Evolutionary conservation across 2,113 vertebrate genomes (phyloP), one percentile per base, ranked within the genome.

Genomic region (Hyla sarda): DNA sequence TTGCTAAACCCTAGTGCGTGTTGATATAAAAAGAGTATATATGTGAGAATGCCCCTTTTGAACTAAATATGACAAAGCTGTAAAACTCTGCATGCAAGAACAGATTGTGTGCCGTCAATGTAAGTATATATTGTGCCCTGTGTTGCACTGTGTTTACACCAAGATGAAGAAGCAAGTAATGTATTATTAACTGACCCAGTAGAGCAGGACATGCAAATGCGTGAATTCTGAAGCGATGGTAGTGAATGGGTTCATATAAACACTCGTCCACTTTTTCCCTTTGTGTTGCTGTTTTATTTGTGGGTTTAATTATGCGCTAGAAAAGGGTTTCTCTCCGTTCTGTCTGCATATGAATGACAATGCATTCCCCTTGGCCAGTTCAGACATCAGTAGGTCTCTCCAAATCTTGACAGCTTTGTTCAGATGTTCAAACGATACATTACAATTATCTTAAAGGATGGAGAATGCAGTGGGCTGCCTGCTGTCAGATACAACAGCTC

Each of bases 351-450:
- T 25, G 69, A 73, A 73, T 71, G n/a, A 80, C 48, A 86, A 47
- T 80, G 62, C 28, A 56, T 69, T 86, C 48, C 30, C 48, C 23
- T 28, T 71, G 54, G 47, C 60, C 62, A 72, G 50, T 67, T 79
- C 75, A 79, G 84, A 80, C 32, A 79, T 86, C 76, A 72, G 30
- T 80, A 37, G 77, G 25, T 69, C 9, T 80, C 62, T 72, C 52
- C 50, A 34, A 80, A 80, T 72, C 76, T 60, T 86, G 60, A 69
- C 84, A 85, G 76, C 56, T 73, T 69, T 86, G 62, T 80, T 86
- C 32, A 80, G 62, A 86, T 80, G 71, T 74, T 83, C 82, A 75
- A 58, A 83, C 56, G 69, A 83, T 83, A 74, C 52, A 83, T 74
- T 83, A 30, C 50, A 75, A 83, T 74, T 73, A 83, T 83, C 21